A percentile compares a stretch with the other conserved stretches of the same genome.
These are phyloP conservation scores for Hypsibius dujardini DNA, from an alignment of 1,140 invertebrate species.

Conservation along the genomic window DNA sequence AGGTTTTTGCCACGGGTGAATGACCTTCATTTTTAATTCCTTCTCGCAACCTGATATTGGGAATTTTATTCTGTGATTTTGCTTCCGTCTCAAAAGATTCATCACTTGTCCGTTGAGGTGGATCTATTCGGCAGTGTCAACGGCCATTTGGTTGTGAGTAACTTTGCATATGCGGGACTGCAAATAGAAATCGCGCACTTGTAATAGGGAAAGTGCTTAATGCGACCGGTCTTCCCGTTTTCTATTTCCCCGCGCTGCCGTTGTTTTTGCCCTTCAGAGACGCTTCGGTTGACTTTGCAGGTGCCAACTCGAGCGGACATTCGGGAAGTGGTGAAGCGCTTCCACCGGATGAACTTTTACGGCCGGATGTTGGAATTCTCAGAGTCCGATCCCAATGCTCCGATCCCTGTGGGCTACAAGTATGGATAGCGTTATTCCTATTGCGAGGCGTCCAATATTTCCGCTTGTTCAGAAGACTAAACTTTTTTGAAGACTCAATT, in stretches of 20 bases:
- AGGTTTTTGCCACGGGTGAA: no score
- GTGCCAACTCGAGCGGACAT: not conserved
- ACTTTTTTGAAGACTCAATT: not conserved
- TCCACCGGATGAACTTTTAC: not conserved
- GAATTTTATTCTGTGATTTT: no score
- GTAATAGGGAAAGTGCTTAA: no score
- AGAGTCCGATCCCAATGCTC: not conserved
- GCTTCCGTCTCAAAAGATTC: not conserved
- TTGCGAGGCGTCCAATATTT: not conserved
- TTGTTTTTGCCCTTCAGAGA: no score
- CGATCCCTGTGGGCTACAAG: not conserved
- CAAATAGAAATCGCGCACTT: no score
- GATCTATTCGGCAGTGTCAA: conserved; percentile 6
- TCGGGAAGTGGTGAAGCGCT: not conserved
- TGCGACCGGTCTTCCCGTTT: no score
- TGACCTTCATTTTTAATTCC: no score
- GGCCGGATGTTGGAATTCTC: not conserved
- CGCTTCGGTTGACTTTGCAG: not conserved
- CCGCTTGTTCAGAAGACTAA: not conserved
- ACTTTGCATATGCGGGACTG: no score
- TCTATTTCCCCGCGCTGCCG: no score
- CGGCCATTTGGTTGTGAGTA: not conserved
- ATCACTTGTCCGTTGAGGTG: not conserved
- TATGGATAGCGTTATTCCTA: not conserved
- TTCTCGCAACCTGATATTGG: no score